Conservation (phyloP, 2,888 invertebrate species). For the Ypsolopha scabrella region DNA sequence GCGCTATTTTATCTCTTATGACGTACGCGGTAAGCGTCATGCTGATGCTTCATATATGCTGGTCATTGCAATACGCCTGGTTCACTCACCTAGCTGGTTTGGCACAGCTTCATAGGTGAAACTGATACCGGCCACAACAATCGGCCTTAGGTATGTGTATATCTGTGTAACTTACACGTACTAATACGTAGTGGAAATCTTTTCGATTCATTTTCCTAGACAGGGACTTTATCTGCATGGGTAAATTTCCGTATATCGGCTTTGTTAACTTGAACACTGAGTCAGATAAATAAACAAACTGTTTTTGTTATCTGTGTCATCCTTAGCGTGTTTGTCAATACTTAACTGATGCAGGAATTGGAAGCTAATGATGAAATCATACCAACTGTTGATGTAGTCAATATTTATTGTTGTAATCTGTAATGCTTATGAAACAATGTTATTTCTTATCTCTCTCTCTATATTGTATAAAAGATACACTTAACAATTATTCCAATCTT, state of each 20-base stretch:
- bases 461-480: too few species aligned
- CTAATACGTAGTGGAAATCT: too few species aligned
- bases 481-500: too few species aligned
- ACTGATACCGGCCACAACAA: not conserved
- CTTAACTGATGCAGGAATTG: not conserved
- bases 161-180: too few species aligned
- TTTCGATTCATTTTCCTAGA: too few species aligned
- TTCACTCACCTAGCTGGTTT: conserved; percentile 56
- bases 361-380: not conserved
- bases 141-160: not conserved
- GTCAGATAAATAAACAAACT: too few species aligned
- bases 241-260: too few species aligned
- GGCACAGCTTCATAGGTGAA: conserved; percentile 31
- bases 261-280: too few species aligned
- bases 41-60: conserved; percentile 12
- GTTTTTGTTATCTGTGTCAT: too few species aligned
- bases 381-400: not conserved
- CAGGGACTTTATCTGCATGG: too few species aligned
- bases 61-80: conserved; percentile 10
- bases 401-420: not conserved
- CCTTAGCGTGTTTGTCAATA: too few species aligned
- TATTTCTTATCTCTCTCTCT: not conserved
- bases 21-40: not conserved
- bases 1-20: not conserved
- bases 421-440: too few species aligned